These are phyloP conservation scores for Abscondita cerata DNA, from an alignment of 2,888 invertebrate genomes.

Conservation along the genomic window DNA sequence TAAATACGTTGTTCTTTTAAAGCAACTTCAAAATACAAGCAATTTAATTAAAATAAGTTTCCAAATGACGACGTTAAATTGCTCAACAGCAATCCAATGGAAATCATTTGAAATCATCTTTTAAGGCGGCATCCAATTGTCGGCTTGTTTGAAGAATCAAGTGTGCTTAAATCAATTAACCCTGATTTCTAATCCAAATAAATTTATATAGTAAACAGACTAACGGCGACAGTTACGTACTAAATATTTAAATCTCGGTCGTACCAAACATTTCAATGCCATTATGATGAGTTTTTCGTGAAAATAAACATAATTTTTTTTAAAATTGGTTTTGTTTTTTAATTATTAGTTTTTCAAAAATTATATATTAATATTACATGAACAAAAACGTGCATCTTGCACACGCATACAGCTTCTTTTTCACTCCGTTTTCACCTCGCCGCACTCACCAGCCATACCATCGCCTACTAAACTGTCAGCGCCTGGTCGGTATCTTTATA, in stretches of 20 bases:
- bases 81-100: slow-evolving; percentile 8
- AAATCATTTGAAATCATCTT: slow-evolving; percentile 10
- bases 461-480: too few species aligned
- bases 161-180: slow-evolving; percentile 11
- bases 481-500: too few species aligned
- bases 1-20: too few species aligned
- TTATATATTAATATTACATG: slow-evolving; percentile 42
- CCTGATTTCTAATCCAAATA: slow-evolving; percentile 10
- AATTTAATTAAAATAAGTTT: slow-evolving; percentile 8
- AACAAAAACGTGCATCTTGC: slow-evolving; percentile 50
- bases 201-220: slow-evolving; percentile 6
- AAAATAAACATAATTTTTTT: too few species aligned
- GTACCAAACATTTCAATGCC: too few species aligned
- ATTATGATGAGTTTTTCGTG: too few species aligned
- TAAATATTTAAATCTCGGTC: neutral
- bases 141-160: slow-evolving; percentile 4
- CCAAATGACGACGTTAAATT: slow-evolving; percentile 9
- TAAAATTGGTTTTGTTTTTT: too few species aligned
- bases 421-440: too few species aligned
- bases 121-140: slow-evolving; percentile 13
- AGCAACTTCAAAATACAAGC: too few species aligned
- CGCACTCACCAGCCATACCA: too few species aligned
- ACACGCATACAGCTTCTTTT: slow-evolving; percentile 42
- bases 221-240: neutral
- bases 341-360: too few species aligned